Evolutionary conservation across 1,140 invertebrate genomes (phyloP).

Genomic region (Tachypleus tridentatus): DNA sequence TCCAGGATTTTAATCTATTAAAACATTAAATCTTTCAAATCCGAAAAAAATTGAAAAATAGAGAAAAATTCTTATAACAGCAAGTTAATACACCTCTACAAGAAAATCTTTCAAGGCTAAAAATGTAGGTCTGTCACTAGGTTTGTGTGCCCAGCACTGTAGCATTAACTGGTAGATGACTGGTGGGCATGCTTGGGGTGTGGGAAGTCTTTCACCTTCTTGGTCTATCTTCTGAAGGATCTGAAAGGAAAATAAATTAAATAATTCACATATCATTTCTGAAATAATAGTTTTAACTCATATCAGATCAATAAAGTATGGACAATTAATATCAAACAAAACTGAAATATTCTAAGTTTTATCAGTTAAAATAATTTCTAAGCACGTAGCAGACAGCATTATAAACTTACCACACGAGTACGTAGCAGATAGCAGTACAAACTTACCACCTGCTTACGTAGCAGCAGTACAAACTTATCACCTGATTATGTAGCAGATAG

Average conservation of each 20-base stretch:
- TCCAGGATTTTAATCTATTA: neutral
- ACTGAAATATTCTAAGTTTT: too few relatives aligned
- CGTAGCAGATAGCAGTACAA: too few relatives aligned
- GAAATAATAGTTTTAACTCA: too few relatives aligned
- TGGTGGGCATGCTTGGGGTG: constrained; percentile 76
- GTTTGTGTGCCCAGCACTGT: constrained; percentile 77
- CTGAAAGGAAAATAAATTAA: constrained; percentile 37
- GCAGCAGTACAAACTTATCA: too few relatives aligned
- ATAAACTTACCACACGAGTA: too few relatives aligned
- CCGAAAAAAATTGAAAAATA: constrained; percentile 12
- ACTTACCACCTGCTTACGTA: too few relatives aligned
- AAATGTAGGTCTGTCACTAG: constrained; percentile 71
- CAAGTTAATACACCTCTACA: constrained; percentile 39
- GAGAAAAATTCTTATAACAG: neutral
- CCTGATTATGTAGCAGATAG: too few relatives aligned
- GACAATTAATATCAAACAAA: too few relatives aligned
- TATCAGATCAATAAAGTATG: too few relatives aligned
- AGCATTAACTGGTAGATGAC: constrained; percentile 74
- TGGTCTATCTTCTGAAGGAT: constrained; percentile 77
- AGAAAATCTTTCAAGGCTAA: constrained; percentile 59
- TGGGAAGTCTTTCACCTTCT: constrained; percentile 74
- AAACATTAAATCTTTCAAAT: constrained; percentile 19
- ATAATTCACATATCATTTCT: too few relatives aligned
- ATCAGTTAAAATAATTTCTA: too few relatives aligned
- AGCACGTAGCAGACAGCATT: too few relatives aligned